Conservation (phyloP, 2,888 invertebrate species). For the Cerastoderma edule region DNA sequence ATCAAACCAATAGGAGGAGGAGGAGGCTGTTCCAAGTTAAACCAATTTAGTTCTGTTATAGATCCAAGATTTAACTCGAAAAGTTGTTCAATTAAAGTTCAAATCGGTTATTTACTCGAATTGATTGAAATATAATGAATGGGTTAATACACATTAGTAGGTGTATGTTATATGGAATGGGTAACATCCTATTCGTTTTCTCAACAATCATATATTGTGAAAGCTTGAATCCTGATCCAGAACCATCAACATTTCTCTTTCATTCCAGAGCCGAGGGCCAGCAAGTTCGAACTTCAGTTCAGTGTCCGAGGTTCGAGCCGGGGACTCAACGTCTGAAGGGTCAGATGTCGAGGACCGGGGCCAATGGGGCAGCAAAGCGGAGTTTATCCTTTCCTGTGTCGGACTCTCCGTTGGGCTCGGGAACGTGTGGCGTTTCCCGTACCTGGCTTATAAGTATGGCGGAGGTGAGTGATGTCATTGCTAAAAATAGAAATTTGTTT, state of each 20-base stretch:
- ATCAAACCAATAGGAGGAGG: too few species aligned
- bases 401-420: slow-evolving; percentile 78
- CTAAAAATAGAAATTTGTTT: not conserved
- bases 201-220: not conserved
- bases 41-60: too few species aligned
- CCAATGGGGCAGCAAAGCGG: slow-evolving; percentile 76
- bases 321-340: not conserved
- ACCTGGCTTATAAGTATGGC: slow-evolving; percentile 76
- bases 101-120: not conserved
- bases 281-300: slow-evolving; percentile 8
- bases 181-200: not conserved
- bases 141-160: not conserved
- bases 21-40: too few species aligned
- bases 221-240: too few species aligned
- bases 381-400: slow-evolving; percentile 75
- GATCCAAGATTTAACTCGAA: too few species aligned
- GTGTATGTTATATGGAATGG: not conserved
- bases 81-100: too few species aligned
- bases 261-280: slow-evolving; percentile 1
- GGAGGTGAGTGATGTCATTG: slow-evolving; percentile 64
- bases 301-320: not conserved
- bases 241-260: not conserved
- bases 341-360: slow-evolving; percentile 61
- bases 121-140: not conserved
- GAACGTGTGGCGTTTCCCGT: slow-evolving; percentile 79